Base-by-base conservation (phyloP, 2,888 invertebrate species). In the Eucera pruinosa region DNA sequence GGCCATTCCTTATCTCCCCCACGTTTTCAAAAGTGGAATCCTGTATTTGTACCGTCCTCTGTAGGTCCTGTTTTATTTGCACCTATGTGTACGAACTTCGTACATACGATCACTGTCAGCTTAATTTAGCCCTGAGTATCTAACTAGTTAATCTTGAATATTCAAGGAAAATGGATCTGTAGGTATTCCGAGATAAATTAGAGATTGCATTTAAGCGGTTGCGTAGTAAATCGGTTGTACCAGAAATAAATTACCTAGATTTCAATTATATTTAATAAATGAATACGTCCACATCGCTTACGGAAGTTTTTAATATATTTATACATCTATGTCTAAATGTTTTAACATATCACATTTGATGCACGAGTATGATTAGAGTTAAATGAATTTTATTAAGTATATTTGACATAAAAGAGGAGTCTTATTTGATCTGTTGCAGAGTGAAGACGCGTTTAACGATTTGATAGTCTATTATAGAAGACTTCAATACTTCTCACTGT, bases 61-160 rank as follows among this genome's bases (percentile, higher is more conserved):
- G 45, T 7, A 30, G 15, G n/a, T 20, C 23, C 13, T 36, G 25
- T 25, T 47, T 48, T 36, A 48, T 36, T 23, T 1, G 33, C 0
- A 25, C n/a, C n/a, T 7, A 20, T n/a, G 9, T 27, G n/a, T n/a
- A n/a, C 15, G 23, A 39, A 36, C 36, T 39, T 20, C 54, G 23
- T 15, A n/a, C 23, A 25, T 30, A 61, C 33, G 30, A 57, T 57
- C 11, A 25, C 18, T 43, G 2, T 15, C 23, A n/a, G 36, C 11
- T 61, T 48, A 61, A 61, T 48, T 61, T 36, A 18, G n/a, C 6
- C n/a, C 23, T 15, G 23, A 13, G 1, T 36, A 36, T 36, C 54
- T 36, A 39, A 23, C 20, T 33, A 27, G 9, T 15, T 43, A 43
- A 58, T 58, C 43, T 27, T 11, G 25, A 58, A 43, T n/a, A 23